These are phyloP conservation scores for Acanthoscelides obtectus DNA, from an alignment of 2,888 invertebrate species.

Conservation along the genomic window DNA sequence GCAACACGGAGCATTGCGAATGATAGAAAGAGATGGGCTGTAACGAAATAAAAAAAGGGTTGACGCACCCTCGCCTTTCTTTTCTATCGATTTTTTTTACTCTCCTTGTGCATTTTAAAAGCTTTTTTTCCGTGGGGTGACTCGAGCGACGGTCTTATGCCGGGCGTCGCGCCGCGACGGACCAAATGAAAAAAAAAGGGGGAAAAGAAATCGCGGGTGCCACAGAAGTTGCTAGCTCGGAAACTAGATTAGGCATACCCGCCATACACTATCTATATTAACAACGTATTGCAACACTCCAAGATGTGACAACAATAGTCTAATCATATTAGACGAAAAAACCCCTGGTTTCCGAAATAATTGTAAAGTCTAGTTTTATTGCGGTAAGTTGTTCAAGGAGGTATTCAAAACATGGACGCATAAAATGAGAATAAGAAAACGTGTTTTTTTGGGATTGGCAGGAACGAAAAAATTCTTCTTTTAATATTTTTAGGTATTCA, in stretches of 20 bases:
- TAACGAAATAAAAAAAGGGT: constrained; percentile 6
- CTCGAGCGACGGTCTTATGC: background rate
- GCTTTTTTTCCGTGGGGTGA: background rate
- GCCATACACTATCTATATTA: too few species aligned
- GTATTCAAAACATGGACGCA: too few species aligned
- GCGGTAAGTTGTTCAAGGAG: too few species aligned
- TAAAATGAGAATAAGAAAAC: too few species aligned
- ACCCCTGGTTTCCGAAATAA: too few species aligned
- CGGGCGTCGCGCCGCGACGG: background rate
- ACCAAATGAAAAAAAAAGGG: background rate
- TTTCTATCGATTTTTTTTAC: constrained; percentile 23
- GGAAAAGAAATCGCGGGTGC: background rate
- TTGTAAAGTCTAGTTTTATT: too few species aligned
- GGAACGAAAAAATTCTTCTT: too few species aligned
- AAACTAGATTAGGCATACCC: background rate
- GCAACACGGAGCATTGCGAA: background rate
- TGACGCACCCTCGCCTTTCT: constrained; percentile 13
- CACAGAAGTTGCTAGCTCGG: background rate
- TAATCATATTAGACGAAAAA: too few species aligned
- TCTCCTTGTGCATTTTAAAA: background rate
- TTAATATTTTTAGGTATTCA: too few species aligned
- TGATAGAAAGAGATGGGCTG: constrained; percentile 1
- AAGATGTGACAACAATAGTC: too few species aligned
- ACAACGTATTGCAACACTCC: too few species aligned
- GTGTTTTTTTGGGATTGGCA: too few species aligned